Conservation (phyloP, 2,113 vertebrate genomes). For the Pogonocichla stellata region DNA sequence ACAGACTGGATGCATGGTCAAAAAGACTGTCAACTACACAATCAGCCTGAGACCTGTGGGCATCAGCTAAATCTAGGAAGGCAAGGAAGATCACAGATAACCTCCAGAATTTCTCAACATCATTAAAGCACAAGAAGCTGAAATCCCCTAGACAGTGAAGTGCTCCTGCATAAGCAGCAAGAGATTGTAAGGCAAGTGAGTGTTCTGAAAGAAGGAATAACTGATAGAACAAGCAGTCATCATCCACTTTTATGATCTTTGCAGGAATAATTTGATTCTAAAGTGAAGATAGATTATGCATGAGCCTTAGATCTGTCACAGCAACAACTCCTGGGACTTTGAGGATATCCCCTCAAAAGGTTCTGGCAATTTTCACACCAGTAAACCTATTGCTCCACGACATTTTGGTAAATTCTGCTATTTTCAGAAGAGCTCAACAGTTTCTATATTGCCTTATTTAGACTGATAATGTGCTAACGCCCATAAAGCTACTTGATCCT, state of each 20-base stretch:
- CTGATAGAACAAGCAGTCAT: not conserved
- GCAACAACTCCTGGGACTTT: not conserved
- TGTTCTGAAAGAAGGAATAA: not conserved
- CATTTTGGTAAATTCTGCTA: not conserved
- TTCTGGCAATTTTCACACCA: not conserved
- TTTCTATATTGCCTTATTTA: not conserved
- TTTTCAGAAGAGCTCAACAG: not conserved
- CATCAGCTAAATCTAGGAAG: not conserved
- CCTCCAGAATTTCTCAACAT: not conserved
- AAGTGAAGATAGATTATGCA: not conserved
- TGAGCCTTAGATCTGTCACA: not conserved
- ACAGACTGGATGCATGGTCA: rapidly evolving
- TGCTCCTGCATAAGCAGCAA: not conserved
- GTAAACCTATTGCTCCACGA: not conserved
- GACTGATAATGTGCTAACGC: not conserved
- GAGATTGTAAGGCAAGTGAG: not conserved
- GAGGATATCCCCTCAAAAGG: not conserved
- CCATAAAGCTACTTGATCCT: not conserved
- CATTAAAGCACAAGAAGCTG: not conserved
- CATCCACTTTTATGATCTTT: not conserved
- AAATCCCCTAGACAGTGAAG: not conserved
- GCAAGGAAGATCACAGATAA: not conserved
- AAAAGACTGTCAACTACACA: not conserved
- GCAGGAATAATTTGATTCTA: not conserved
- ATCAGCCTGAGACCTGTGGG: not conserved